phyloP scores from a whole-genome alignment of 1,140 invertebrate genomes.

The Brachionus asplanchnoidis region DNA sequence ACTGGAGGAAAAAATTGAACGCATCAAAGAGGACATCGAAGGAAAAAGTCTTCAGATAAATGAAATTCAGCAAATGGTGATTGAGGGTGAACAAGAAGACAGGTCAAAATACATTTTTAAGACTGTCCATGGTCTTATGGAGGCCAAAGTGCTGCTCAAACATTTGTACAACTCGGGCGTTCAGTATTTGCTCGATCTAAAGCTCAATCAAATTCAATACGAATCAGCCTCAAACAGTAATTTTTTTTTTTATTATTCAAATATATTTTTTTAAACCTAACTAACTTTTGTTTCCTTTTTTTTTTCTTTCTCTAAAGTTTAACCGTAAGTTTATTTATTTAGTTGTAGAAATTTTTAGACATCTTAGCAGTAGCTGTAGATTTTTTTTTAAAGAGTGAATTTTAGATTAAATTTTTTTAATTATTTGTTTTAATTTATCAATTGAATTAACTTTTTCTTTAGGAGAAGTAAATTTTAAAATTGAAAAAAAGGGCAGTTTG shows the following conservation, averaged over 20 bases:
- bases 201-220: conserved; percentile 13
- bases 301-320: not conserved
- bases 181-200: conserved; percentile 20
- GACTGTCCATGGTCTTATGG: conserved; percentile 13
- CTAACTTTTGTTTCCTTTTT: not conserved
- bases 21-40: conserved; percentile 37
- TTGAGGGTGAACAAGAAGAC: conserved; percentile 40
- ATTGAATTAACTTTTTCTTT: no score
- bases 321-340: conserved; percentile 11
- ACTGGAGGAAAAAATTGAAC: not conserved
- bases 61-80: conserved; percentile 32
- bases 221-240: conserved; percentile 14
- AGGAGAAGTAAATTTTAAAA: no score
- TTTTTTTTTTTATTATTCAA: not conserved
- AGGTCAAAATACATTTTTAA: conserved; percentile 18
- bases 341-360: not conserved
- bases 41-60: conserved; percentile 37
- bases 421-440: no score
- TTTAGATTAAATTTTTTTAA: no score
- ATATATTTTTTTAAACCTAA: not conserved
- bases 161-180: conserved; percentile 28
- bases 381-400: no score
- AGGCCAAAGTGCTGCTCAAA: conserved; percentile 26
- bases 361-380: no score
- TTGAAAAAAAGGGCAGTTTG: no score